Conservation (phyloP, 2,113 vertebrate species). For the Acrocephalus kingi region DNA sequence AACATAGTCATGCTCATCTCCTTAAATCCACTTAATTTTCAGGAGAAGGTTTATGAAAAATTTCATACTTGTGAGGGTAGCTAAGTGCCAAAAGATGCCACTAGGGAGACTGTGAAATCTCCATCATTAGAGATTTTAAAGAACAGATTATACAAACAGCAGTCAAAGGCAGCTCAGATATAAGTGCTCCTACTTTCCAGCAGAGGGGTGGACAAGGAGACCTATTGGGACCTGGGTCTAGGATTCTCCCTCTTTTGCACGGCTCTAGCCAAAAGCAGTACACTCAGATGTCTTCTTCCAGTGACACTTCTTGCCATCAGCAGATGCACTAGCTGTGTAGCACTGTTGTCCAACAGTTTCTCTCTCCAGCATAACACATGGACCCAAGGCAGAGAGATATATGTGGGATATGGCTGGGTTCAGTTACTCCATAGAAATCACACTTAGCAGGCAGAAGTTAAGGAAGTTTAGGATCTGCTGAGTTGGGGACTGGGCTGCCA, state of each 20-base stretch:
- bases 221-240: background rate
- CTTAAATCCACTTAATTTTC: slow-evolving; percentile 1
- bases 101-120: background rate
- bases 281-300: background rate
- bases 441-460: background rate
- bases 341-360: background rate
- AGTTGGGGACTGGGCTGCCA: rapidly evolving
- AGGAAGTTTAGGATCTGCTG: background rate
- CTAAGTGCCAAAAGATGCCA: background rate
- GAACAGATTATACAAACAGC: background rate
- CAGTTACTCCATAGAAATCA: background rate
- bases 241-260: background rate
- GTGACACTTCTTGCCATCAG: background rate
- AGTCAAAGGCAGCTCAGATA: background rate
- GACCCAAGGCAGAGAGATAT: background rate
- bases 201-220: background rate
- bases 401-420: background rate
- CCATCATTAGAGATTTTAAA: background rate
- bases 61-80: background rate
- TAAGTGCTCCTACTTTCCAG: background rate
- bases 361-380: background rate
- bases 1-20: background rate
- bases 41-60: background rate
- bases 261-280: background rate
- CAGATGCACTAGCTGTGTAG: background rate